Evolutionary conservation across 2,797 vertebrate species (phyloP).

Genomic region (Cyclopterus lumpus): DNA sequence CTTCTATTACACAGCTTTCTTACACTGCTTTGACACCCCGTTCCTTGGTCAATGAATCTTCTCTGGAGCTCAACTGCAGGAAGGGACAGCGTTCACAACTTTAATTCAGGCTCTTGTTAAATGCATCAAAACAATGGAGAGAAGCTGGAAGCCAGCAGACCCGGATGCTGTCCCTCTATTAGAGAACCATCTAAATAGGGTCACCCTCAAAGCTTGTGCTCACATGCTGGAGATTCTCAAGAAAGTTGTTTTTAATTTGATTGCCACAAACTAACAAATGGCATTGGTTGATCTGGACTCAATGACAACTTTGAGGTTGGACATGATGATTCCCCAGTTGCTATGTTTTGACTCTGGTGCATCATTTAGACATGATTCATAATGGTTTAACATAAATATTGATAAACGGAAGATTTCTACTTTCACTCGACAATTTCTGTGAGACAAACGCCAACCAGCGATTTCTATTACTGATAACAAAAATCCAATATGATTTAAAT

Average conservation of each 20-base stretch:
- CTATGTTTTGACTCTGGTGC: background rate
- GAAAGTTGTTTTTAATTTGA: background rate
- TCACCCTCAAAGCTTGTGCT: background rate
- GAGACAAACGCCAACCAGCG: background rate
- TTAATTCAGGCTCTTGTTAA: background rate
- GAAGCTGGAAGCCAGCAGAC: background rate
- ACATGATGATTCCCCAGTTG: background rate
- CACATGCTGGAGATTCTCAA: background rate
- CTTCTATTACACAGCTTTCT: background rate
- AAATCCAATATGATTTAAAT: constrained; percentile 62
- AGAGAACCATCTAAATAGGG: background rate
- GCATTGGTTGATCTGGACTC: background rate
- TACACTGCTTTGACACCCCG: no score
- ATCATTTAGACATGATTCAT: background rate
- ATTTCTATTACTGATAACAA: background rate
- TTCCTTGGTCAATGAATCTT: background rate
- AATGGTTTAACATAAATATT: no score
- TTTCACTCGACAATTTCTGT: background rate
- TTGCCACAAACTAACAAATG: background rate
- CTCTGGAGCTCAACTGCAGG: background rate
- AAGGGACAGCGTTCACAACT: background rate
- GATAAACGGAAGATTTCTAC: background rate
- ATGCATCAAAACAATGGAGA: background rate
- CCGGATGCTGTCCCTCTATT: background rate
- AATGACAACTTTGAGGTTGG: background rate